These are phyloP conservation scores for Eupithecia pulchellata DNA, from an alignment of 2,888 invertebrate species.

Conservation along the genomic window DNA sequence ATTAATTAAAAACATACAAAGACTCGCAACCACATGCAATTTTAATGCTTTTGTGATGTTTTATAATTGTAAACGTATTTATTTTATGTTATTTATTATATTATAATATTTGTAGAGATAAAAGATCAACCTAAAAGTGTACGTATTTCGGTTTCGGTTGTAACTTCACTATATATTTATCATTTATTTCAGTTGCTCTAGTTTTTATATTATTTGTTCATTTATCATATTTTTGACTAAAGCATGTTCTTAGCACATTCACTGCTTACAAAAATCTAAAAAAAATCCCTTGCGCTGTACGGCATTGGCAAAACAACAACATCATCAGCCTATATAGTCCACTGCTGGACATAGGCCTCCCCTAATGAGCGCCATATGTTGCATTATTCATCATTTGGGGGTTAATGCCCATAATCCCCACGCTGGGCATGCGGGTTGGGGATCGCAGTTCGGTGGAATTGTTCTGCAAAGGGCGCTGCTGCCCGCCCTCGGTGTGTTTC, in stretches of 20 bases:
- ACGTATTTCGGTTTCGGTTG: conserved; percentile 45
- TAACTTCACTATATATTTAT: conserved; percentile 29
- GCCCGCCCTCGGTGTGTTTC: no score
- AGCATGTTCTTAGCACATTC: conserved; percentile 67
- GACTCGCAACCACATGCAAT: conserved; percentile 61
- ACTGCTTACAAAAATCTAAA: conserved; percentile 49
- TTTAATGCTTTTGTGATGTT: conserved; percentile 26
- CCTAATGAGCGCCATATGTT: no score
- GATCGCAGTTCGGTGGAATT: no score
- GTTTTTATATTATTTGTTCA: conserved; percentile 23
- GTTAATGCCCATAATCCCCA: no score
- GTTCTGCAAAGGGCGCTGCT: no score
- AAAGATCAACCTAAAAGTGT: conserved; percentile 55
- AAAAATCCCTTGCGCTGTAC: neutral
- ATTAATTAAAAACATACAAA: conserved; percentile 48
- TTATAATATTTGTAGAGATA: conserved; percentile 57
- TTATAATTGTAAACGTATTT: conserved; percentile 21
- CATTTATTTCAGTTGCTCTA: conserved; percentile 31
- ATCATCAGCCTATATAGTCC: no score
- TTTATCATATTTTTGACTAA: conserved; percentile 32
- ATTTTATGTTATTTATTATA: conserved; percentile 41
- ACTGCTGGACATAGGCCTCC: no score
- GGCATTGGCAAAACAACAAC: no score
- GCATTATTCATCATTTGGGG: no score
- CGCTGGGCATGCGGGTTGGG: no score